Conservation (phyloP, 2,888 invertebrate genomes). For the Erebia epiphron region DNA sequence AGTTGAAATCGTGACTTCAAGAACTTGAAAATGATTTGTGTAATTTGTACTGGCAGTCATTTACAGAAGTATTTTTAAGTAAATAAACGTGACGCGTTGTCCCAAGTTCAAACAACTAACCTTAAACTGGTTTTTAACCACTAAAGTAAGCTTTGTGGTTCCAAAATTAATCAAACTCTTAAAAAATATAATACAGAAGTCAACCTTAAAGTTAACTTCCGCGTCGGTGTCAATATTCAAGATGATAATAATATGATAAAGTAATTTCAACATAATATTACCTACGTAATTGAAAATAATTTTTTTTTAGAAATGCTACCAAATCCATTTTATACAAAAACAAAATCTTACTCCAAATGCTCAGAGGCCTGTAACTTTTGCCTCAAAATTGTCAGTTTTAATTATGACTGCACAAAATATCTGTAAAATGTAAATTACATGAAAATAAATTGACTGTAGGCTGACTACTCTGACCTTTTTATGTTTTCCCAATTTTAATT, state of each 20-base stretch:
- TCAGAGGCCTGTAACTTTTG: too few species aligned
- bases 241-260: too few species aligned
- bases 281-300: too few species aligned
- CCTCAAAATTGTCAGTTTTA: too few species aligned
- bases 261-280: too few species aligned
- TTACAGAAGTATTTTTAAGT: conserved; percentile 36
- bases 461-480: neutral
- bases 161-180: neutral
- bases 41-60: conserved; percentile 44
- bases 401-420: too few species aligned
- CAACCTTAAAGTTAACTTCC: neutral
- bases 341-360: too few species aligned
- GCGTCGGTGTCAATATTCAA: too few species aligned
- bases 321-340: too few species aligned
- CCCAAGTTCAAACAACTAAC: conserved; percentile 3
- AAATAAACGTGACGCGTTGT: conserved; percentile 29
- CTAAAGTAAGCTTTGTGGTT: neutral
- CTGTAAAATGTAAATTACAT: too few species aligned
- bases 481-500: neutral
- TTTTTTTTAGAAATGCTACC: too few species aligned
- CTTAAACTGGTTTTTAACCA: conserved; percentile 3
- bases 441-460: too few species aligned
- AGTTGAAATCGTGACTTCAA: conserved; percentile 45
- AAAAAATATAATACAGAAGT: neutral
- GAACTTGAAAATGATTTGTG: conserved; percentile 45